Evolutionary conservation across 2,888 invertebrate genomes (phyloP).

Genomic region (Drosophila hamatofila): DNA sequence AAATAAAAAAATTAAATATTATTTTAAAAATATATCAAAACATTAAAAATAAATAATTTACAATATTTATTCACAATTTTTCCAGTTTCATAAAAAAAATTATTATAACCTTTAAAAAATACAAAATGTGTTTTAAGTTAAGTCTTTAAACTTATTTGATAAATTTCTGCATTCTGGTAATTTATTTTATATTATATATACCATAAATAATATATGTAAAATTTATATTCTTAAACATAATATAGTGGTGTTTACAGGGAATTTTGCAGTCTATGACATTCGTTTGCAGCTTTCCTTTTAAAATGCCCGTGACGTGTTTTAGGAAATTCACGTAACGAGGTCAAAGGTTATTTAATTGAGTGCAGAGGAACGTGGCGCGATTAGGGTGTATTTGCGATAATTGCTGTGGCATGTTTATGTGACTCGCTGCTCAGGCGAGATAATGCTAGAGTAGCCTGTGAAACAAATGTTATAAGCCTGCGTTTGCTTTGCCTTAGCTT

Average conservation of each 20-base stretch:
- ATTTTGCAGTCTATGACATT: background rate
- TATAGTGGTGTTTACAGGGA: background rate
- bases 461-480: background rate
- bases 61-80: no score
- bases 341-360: conserved; percentile 26
- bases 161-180: no score
- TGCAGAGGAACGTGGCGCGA: conserved; percentile 6
- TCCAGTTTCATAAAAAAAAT: no score
- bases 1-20: no score
- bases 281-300: background rate
- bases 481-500: background rate
- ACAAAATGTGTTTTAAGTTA: no score
- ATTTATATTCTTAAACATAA: no score
- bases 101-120: no score
- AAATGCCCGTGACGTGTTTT: conserved; percentile 6
- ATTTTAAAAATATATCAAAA: no score
- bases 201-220: no score
- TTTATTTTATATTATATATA: no score
- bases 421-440: background rate
- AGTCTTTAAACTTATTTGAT: no score
- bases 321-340: conserved; percentile 20
- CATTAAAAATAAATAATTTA: no score
- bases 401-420: background rate
- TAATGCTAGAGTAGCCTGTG: conserved; percentile 15
- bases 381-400: conserved; percentile 15